Evolutionary conservation across 2,888 invertebrate species (phyloP).

Genomic region (Parnassius mnemosyne): DNA sequence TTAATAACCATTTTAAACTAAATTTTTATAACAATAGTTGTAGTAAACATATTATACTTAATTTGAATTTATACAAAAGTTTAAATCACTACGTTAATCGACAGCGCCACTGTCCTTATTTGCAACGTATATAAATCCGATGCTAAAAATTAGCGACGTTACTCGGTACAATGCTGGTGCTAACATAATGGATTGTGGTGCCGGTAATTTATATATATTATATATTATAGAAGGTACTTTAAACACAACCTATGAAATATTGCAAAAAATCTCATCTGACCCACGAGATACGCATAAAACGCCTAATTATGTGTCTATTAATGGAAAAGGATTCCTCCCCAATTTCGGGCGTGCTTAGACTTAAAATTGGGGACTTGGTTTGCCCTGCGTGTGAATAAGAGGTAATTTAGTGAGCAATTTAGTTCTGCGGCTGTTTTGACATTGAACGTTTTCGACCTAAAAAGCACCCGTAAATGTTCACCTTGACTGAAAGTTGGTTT

Average conservation of each 20-base stretch:
- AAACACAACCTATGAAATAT: too few species aligned
- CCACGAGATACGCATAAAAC: too few species aligned
- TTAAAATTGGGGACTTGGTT: not conserved
- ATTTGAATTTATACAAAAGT: too few species aligned
- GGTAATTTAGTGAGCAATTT: slow-evolving; percentile 56
- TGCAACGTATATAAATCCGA: not conserved
- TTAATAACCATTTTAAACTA: too few species aligned
- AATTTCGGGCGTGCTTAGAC: slow-evolving; percentile 1
- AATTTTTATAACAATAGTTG: too few species aligned
- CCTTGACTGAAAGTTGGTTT: slow-evolving; percentile 59
- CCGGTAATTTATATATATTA: too few species aligned
- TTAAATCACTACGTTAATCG: too few species aligned
- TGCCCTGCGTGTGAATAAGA: slow-evolving; percentile 36
- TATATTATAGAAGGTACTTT: too few species aligned
- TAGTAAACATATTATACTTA: too few species aligned
- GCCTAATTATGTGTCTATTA: not conserved
- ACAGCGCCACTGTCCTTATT: not conserved
- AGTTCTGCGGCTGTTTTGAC: slow-evolving; percentile 68
- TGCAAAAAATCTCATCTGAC: too few species aligned
- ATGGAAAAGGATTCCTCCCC: not conserved
- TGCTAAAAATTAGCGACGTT: not conserved
- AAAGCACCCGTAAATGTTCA: slow-evolving; percentile 52
- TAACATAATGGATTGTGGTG: too few species aligned
- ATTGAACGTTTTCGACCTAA: slow-evolving; percentile 65
- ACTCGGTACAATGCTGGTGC: too few species aligned